Conservation (phyloP, 2,888 invertebrate species). For the Anoplius nigerrimus region DNA sequence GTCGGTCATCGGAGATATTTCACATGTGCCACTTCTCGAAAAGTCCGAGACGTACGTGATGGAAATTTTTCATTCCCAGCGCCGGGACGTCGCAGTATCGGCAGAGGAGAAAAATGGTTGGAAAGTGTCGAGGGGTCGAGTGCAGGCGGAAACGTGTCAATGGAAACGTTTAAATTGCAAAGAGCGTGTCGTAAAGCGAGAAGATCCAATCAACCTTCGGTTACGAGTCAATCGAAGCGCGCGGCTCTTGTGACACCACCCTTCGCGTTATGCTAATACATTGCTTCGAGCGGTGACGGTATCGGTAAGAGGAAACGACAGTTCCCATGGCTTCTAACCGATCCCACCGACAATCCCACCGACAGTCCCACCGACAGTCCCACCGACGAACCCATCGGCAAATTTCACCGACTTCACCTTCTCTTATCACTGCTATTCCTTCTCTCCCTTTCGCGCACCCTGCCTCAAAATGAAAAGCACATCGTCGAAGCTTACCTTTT, state of each 20-base stretch:
- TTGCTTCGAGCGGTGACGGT: constrained; percentile 15
- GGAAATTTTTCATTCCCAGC: no score
- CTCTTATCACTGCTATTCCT: no score
- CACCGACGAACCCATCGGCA: no score
- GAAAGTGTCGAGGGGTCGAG: constrained; percentile 35
- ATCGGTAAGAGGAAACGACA: constrained; percentile 2
- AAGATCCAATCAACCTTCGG: constrained; percentile 57
- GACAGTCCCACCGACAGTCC: no score
- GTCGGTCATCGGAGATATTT: background rate
- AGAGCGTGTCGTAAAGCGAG: constrained; percentile 47
- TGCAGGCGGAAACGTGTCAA: constrained; percentile 32
- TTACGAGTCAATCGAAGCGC: constrained; percentile 58
- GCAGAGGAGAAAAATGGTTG: constrained; percentile 19
- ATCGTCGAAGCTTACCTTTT: no score
- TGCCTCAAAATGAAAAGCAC: no score
- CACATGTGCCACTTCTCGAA: no score
- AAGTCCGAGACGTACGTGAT: no score
- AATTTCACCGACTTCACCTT: no score
- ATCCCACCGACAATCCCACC: no score
- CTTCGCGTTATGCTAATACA: constrained; percentile 56
- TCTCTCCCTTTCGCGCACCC: no score
- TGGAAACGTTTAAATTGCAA: constrained; percentile 57
- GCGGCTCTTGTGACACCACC: constrained; percentile 34
- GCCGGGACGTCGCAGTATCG: background rate
- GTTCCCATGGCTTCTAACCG: no score